Evolutionary conservation across 2,113 vertebrate species (phyloP).

Genomic region (Xiphophorus maculatus): DNA sequence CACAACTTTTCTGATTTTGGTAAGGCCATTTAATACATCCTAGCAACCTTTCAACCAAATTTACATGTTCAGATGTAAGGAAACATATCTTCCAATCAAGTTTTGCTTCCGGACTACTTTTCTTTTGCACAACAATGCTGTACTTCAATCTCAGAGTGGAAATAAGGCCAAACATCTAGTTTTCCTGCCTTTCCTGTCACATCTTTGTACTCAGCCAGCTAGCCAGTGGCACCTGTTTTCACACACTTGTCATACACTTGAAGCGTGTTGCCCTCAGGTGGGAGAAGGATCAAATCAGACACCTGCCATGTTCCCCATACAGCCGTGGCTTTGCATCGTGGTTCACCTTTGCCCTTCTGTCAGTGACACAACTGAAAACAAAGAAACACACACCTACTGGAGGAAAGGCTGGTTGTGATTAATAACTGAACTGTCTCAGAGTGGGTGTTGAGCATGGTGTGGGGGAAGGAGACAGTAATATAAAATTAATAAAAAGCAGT

Average conservation of each 20-base stretch:
- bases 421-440: background rate
- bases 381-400: background rate
- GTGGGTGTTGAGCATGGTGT: background rate
- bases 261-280: conserved; percentile 45
- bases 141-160: background rate
- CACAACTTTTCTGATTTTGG: background rate
- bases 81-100: background rate
- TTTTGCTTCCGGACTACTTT: background rate
- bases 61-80: too few species aligned
- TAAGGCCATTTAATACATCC: background rate
- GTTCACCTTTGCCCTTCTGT: conserved; percentile 43
- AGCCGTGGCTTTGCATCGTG: conserved; percentile 26
- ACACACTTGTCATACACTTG: conserved; percentile 38
- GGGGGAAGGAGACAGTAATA: background rate
- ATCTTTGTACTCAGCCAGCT: conserved; percentile 22
- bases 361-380: conserved; percentile 27
- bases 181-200: conserved; percentile 48
- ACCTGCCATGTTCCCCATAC: conserved; percentile 51
- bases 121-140: background rate
- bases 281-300: conserved; percentile 50
- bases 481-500: background rate
- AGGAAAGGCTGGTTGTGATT: background rate
- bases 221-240: conserved; percentile 48
- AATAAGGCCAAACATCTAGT: background rate
- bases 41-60: background rate